A percentile compares a stretch with the other conserved stretches of the same genome.
These are phyloP conservation scores for Mirza zaza DNA, from an alignment of 2,113 vertebrate species.

Conservation along the genomic window DNA sequence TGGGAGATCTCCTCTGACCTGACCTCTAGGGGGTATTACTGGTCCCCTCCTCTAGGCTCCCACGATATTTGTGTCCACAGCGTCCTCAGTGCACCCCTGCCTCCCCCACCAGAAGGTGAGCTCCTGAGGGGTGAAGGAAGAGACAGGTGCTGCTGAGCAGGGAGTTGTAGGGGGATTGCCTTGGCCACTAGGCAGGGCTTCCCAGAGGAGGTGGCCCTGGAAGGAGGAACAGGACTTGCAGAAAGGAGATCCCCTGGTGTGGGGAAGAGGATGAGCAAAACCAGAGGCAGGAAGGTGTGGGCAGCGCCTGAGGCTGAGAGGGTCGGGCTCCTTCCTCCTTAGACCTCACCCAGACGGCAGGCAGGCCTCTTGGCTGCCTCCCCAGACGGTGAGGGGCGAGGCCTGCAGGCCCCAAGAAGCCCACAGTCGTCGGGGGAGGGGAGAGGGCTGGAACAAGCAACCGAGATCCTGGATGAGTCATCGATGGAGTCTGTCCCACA, in stretches of 20 bases:
- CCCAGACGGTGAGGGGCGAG: background rate
- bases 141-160: background rate
- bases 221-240: background rate
- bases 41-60: background rate
- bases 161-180: background rate
- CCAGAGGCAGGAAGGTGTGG: background rate
- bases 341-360: background rate
- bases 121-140: background rate
- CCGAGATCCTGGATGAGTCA: conserved; percentile 49
- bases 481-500: conserved; percentile 22
- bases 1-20: background rate
- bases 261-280: background rate
- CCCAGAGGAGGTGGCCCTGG: background rate
- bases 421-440: background rate
- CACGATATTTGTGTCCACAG: background rate
- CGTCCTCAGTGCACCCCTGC: background rate
- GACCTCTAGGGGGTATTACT: background rate
- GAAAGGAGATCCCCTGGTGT: background rate
- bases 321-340: background rate
- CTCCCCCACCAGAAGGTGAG: background rate
- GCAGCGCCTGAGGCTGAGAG: background rate
- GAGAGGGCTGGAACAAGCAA: conserved; percentile 26
- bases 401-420: background rate
- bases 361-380: background rate
- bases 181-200: background rate